Evolutionary conservation across 2,888 invertebrate species (phyloP), one percentile per base, ranked within the genome.

Genomic region (Drosophila testacea): DNA sequence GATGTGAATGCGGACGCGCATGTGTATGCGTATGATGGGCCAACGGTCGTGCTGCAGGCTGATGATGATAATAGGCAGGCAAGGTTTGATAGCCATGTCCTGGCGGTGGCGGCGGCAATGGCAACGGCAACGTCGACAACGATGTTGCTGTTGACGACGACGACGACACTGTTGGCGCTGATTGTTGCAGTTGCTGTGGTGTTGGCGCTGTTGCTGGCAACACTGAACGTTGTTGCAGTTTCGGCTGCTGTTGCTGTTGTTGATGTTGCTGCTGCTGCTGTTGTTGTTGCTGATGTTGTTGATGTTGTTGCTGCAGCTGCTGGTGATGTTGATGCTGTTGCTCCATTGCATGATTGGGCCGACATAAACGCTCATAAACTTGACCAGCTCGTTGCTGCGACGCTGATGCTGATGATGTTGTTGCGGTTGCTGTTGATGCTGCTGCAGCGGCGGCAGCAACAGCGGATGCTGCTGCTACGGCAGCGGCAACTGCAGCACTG

Each of bases 361-460:
- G 78, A 60, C 77, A 79, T 60, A 78, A 41, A 16, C 79, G 87
- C 13, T 80, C 81, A 67, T 78, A 85, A 4, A 76, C 75, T 57
- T 77, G 69, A 42, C 69, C 51, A 56, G 61, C 22, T 62, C 71
- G 27, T 27, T 22, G 22, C 22, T 22, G 22, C 22, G 67, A 36
- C 4, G 42, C 30, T 32, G 42, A 16, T 42, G 32, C 27, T 66
- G 75, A 60, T 86, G 81, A 46, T 81, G 83, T 34, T 27, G 57
- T 9, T n/a, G 50, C 6, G 4, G 70, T 13, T 55, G 69, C 22
- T 52, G 47, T 50, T n/a, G 57, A 36, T 32, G 67, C 32, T 48
- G 63, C 44, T 36, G 73, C 47, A 10, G 73, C 34, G 34, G 69
- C 38, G 54, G 76, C 36, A 65, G 81, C 51, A 51, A 73, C 56